Evolutionary conservation across 2,888 invertebrate genomes (phyloP), one percentile per base, ranked within the genome.

Genomic region (Calliphora vomitoria): DNA sequence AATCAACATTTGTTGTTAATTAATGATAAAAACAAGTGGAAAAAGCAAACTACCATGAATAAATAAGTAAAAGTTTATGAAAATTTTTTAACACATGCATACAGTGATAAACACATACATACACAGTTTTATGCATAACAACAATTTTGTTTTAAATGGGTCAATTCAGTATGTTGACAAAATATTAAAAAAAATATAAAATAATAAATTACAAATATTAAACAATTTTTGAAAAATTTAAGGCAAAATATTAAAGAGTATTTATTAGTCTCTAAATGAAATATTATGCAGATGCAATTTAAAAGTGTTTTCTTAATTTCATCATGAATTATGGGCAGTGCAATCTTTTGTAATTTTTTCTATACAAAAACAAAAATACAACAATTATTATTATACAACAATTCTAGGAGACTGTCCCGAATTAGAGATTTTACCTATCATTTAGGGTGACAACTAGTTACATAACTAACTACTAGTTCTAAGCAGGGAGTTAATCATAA

Each of bases 1-100:
- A 83, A 87, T 83, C 83, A 87, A 81, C 86, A 83, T 83, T 83
- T 87, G 75, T 50, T 87, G 68, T 83, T 76, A 87, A 87, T 87
- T 87, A 87, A 87, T 83, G 71, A 71, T 72, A 83, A 69, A 71
- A 62, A 74, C 50, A 79, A 75, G 3, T 62, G 3, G 2, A 83
- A 53, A 82, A 66, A 47, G 62, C n/a, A 76, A 60, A 66, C 74
- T 80, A 20, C 68, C 68, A 80, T 74, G 60, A 68, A 79, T 68
- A 74, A 68, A 79, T 68, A 74, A 74, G 79, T 74, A 74, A 80
- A 80, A 85, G 79, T 79, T 83, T 84, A 68, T 74, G 60, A 47
- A 66, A 71, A 55, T 50, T 72, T 79, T 78, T 18, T 38, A 38
- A 66, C 15, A 72, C n/a, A 58, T 47, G 4, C 38, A 31, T 20